A percentile compares a stretch with the other conserved stretches of the same genome.
phyloP scores from a whole-genome alignment of 2,888 invertebrate genomes.

The Autographa gamma region DNA sequence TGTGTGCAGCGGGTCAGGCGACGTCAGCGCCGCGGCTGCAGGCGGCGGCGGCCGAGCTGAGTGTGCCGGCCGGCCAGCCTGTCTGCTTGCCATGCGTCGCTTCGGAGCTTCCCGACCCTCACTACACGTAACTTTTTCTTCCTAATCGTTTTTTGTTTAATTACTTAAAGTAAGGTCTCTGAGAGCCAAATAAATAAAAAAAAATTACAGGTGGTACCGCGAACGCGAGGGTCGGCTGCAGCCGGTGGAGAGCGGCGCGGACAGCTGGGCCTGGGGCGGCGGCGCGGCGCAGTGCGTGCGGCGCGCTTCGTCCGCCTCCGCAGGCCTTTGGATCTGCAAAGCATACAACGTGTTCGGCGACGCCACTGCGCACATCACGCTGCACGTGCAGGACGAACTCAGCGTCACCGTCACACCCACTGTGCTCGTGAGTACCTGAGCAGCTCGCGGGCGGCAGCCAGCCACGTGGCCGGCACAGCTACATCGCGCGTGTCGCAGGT shows the following conservation, averaged over 20 bases:
- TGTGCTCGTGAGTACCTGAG: slow-evolving; percentile 82
- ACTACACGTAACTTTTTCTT: slow-evolving; percentile 86
- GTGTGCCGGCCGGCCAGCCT: slow-evolving; percentile 87
- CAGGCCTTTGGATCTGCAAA: slow-evolving; percentile 92
- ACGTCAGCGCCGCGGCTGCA: slow-evolving; percentile 88
- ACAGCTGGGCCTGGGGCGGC: slow-evolving; percentile 91
- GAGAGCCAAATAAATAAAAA: no score
- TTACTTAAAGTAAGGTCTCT: no score
- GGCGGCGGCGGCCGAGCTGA: slow-evolving; percentile 85
- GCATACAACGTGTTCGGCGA: slow-evolving; percentile 92
- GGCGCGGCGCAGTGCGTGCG: slow-evolving; percentile 92
- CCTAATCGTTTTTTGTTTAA: background rate
- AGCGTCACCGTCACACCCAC: slow-evolving; percentile 89
- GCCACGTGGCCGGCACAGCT: no score
- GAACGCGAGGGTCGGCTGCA: slow-evolving; percentile 87
- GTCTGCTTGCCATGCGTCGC: slow-evolving; percentile 91
- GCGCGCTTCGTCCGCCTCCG: slow-evolving; percentile 89
- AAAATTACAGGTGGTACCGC: slow-evolving; percentile 85
- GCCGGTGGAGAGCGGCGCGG: slow-evolving; percentile 60
- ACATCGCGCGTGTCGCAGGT: slow-evolving; percentile 74
- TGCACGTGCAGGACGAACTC: slow-evolving; percentile 90
- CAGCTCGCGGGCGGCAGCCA: no score
- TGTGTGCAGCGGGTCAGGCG: slow-evolving; percentile 66
- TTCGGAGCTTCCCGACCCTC: slow-evolving; percentile 90
- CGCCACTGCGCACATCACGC: slow-evolving; percentile 89